Evolutionary conservation across 2,113 vertebrate genomes (phyloP).

Genomic region (Thunnus maccoyii): DNA sequence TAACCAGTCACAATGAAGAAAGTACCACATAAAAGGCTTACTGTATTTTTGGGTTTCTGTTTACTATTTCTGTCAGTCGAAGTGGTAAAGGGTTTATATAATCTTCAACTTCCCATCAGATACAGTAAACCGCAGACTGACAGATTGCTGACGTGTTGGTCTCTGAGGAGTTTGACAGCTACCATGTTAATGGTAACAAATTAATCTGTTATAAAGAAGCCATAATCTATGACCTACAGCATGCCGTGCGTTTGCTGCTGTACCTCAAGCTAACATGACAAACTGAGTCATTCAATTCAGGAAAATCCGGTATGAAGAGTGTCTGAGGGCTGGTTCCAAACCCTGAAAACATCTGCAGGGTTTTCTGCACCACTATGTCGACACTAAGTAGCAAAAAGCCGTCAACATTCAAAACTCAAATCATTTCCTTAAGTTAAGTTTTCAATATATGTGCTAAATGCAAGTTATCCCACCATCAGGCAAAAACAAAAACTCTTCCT

Average conservation of each 20-base stretch:
- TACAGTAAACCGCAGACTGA: background rate
- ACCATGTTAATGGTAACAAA: background rate
- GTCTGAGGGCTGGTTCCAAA: background rate
- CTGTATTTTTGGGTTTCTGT: background rate
- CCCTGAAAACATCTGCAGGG: background rate
- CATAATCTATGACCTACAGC: too few species aligned
- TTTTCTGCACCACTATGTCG: background rate
- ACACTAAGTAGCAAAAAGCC: background rate
- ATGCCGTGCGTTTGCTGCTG: background rate
- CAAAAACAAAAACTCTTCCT: background rate
- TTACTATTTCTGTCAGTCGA: background rate
- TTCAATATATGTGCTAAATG: background rate
- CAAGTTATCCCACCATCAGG: background rate
- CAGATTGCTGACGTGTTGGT: background rate
- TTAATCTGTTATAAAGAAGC: background rate
- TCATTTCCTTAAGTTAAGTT: background rate
- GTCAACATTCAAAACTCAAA: background rate
- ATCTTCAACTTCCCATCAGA: background rate
- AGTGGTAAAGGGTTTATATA: background rate
- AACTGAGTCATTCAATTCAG: background rate
- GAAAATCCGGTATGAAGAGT: background rate
- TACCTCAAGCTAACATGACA: background rate
- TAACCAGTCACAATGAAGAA: conserved; percentile 14
- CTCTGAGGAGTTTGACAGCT: background rate
- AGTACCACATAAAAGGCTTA: background rate